phyloP scores from a whole-genome alignment of 2,113 vertebrate genomes.

The Montifringilla adamsi region DNA sequence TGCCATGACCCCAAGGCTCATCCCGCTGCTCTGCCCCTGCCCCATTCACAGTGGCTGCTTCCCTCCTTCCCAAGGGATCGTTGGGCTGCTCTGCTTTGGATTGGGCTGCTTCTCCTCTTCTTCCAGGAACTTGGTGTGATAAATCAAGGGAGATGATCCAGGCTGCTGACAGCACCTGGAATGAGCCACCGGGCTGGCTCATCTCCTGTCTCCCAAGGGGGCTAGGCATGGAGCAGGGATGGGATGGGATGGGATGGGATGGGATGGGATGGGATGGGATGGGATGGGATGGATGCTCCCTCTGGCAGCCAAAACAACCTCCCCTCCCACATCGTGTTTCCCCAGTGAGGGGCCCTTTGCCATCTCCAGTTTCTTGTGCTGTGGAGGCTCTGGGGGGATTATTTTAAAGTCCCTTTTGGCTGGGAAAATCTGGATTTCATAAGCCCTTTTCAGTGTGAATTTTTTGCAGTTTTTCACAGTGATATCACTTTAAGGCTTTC shows the following conservation, averaged over 20 bases:
- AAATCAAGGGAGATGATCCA: constrained; percentile 12
- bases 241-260: neutral
- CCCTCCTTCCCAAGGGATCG: neutral
- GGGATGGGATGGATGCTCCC: neutral
- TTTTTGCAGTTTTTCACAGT: neutral
- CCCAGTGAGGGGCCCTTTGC: neutral
- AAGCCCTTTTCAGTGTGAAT: neutral
- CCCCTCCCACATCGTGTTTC: rapidly evolving
- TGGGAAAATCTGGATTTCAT: neutral
- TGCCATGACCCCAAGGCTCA: rapidly evolving
- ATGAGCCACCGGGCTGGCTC: neutral
- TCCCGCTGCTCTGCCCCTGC: neutral
- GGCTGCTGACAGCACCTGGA: neutral
- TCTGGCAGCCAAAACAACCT: neutral
- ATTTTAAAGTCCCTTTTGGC: neutral
- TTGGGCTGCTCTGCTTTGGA: neutral
- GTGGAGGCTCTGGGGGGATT: rapidly evolving
- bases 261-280: neutral
- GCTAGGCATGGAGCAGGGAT: neutral
- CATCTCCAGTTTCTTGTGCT: neutral
- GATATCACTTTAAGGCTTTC: constrained; percentile 31
- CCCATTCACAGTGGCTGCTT: rapidly evolving
- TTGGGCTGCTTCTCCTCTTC: neutral
- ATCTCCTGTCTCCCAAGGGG: neutral
- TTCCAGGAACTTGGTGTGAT: neutral